These are phyloP conservation scores for Caenorhabditis afra DNA, from an alignment of 2,888 invertebrate genomes.

Conservation along the genomic window DNA sequence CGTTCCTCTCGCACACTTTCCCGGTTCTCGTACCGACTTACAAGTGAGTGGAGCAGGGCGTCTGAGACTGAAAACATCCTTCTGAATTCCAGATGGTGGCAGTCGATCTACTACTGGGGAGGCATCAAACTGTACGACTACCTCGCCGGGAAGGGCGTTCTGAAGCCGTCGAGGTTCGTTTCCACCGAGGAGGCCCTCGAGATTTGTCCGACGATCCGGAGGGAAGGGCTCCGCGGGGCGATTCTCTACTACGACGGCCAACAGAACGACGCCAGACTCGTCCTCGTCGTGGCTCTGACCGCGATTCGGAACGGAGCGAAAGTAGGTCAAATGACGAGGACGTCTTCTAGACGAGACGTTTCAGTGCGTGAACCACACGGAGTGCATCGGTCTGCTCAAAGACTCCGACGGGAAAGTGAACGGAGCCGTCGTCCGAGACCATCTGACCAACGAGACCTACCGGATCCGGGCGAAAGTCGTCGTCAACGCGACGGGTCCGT, in stretches of 20 bases:
- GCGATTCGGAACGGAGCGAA: slow-evolving; percentile 47
- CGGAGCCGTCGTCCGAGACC: slow-evolving; percentile 45
- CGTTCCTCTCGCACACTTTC: slow-evolving; percentile 31
- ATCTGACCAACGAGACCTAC: slow-evolving; percentile 28
- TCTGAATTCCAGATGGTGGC: slow-evolving; percentile 38
- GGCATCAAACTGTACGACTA: slow-evolving; percentile 46
- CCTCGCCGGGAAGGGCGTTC: slow-evolving; percentile 25
- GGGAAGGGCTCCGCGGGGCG: slow-evolving; percentile 33
- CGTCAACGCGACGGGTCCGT: slow-evolving; percentile 47
- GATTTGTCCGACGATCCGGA: slow-evolving; percentile 41
- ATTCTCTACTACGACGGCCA: slow-evolving; percentile 45
- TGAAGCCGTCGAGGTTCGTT: slow-evolving; percentile 45
- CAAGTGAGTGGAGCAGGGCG: slow-evolving; percentile 11
- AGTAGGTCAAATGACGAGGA: neutral
- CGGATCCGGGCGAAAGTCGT: slow-evolving; percentile 41
- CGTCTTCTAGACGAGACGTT: too few relatives aligned
- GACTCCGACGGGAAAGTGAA: slow-evolving; percentile 31
- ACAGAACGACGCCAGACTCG: slow-evolving; percentile 42
- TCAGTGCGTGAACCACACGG: slow-evolving; percentile 43
- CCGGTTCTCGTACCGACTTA: slow-evolving; percentile 47
- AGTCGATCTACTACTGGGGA: slow-evolving; percentile 34
- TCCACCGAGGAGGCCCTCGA: slow-evolving; percentile 37
- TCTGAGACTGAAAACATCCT: neutral
- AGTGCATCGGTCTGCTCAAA: slow-evolving; percentile 34
- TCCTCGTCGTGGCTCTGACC: slow-evolving; percentile 25